phyloP scores from a whole-genome alignment of 2,888 invertebrate genomes.

The Cryptus viduatorius region DNA sequence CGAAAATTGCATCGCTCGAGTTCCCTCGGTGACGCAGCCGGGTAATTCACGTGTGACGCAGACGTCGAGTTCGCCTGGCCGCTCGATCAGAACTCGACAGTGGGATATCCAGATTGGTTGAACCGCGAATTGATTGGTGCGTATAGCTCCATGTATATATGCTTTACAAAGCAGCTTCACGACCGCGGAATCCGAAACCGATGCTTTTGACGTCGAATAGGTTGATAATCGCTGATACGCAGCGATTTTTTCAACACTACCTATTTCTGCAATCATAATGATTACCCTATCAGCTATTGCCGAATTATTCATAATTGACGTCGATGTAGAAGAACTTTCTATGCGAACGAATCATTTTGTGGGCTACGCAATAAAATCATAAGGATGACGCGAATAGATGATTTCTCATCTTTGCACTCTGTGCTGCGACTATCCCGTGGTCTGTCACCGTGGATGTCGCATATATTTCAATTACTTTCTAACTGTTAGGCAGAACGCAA shows the following conservation, averaged over 20 bases:
- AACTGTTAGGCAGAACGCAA: conserved; percentile 64
- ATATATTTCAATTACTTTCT: conserved; percentile 79
- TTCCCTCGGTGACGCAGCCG: conserved; percentile 30
- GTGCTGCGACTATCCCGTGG: not conserved
- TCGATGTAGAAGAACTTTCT: not conserved
- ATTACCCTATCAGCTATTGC: not conserved
- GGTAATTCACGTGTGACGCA: conserved; percentile 54
- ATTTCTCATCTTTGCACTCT: too few species aligned
- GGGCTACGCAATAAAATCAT: too few species aligned
- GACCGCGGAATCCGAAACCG: not conserved
- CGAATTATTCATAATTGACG: not conserved
- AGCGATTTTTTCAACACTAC: conserved; percentile 12
- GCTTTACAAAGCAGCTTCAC: not conserved
- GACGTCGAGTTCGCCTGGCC: conserved; percentile 1
- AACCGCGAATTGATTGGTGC: conserved; percentile 50
- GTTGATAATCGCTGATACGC: conserved; percentile 1
- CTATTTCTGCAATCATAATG: not conserved
- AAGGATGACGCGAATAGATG: too few species aligned
- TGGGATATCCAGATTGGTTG: conserved; percentile 46
- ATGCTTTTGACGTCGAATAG: conserved; percentile 33
- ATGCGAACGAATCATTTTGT: too few species aligned
- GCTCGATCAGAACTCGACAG: conserved; percentile 23
- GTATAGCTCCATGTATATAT: conserved; percentile 13
- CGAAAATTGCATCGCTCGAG: conserved; percentile 52
- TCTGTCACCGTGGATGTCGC: conserved; percentile 68